These are phyloP conservation scores for Drosophila prostipennis DNA, from an alignment of 2,888 invertebrate species.

Conservation along the genomic window DNA sequence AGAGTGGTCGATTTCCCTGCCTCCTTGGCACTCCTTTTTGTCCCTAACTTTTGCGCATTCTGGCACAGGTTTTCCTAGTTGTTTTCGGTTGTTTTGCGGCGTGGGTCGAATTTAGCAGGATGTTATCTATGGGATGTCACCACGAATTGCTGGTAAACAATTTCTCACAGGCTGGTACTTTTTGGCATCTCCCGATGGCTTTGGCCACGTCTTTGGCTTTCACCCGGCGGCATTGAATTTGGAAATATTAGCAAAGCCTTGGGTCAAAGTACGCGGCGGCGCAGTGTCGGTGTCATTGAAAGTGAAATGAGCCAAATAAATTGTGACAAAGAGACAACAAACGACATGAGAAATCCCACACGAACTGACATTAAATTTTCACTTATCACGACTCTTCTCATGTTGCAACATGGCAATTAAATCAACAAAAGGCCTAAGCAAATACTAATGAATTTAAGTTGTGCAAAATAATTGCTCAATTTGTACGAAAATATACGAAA, in stretches of 20 bases:
- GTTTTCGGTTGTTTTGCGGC: slow-evolving; percentile 7
- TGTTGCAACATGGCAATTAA: slow-evolving; percentile 37
- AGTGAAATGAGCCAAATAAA: slow-evolving; percentile 48
- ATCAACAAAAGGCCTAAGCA: slow-evolving; percentile 14
- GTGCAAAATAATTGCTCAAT: slow-evolving; percentile 55
- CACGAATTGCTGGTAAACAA: slow-evolving; percentile 41
- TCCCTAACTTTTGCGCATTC: slow-evolving; percentile 28
- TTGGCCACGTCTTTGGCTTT: slow-evolving; percentile 39
- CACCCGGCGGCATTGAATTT: slow-evolving; percentile 56
- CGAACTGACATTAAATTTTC: slow-evolving; percentile 45
- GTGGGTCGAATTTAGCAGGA: slow-evolving; percentile 54
- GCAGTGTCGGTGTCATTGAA: slow-evolving; percentile 47
- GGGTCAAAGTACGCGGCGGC: slow-evolving; percentile 66
- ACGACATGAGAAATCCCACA: slow-evolving; percentile 31
- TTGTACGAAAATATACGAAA: slow-evolving; percentile 20
- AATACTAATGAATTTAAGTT: slow-evolving; percentile 19
- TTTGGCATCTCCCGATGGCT: slow-evolving; percentile 33
- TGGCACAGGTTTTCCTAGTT: slow-evolving; percentile 26
- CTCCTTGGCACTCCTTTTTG: slow-evolving; percentile 18
- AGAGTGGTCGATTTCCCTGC: slow-evolving; percentile 17
- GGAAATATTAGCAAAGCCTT: slow-evolving; percentile 55
- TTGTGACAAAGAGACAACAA: slow-evolving; percentile 35
- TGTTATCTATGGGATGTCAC: slow-evolving; percentile 64
- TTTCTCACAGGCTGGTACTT: slow-evolving; percentile 52
- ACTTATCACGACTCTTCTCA: slow-evolving; percentile 48